Conservation (phyloP, 2,113 vertebrate genomes). For the Ptilonorhynchus violaceus region DNA sequence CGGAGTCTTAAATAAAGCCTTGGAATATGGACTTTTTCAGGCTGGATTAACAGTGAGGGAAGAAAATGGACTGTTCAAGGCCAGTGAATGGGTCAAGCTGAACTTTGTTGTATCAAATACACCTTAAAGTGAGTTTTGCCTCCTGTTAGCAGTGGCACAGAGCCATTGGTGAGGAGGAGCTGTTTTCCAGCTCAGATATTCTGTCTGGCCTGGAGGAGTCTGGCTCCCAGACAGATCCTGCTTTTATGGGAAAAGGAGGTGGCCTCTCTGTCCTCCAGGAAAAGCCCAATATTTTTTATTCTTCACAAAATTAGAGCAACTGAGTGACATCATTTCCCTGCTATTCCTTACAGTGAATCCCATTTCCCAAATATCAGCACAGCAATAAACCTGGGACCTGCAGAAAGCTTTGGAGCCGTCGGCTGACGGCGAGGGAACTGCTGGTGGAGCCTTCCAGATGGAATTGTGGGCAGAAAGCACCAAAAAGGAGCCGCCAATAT, state of each 20-base stretch:
- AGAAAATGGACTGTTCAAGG: not conserved
- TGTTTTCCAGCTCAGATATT: not conserved
- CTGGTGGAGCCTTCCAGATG: not conserved
- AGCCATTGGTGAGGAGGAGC: not conserved
- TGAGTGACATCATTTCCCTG: not conserved
- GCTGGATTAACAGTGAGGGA: not conserved
- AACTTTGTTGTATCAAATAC: not conserved
- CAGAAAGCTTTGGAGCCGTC: not conserved
- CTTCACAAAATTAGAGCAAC: not conserved
- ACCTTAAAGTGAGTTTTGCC: not conserved
- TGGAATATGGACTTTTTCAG: not conserved
- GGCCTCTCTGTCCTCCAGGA: not conserved
- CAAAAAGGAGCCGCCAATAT: not conserved
- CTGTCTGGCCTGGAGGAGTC: not conserved
- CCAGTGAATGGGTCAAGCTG: not conserved
- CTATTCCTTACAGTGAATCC: not conserved
- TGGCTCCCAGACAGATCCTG: not conserved
- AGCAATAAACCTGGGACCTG: not conserved
- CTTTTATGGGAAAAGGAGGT: not conserved
- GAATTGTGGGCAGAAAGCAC: not conserved
- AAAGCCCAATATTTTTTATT: not conserved
- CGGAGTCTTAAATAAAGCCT: not conserved
- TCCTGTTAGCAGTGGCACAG: not conserved
- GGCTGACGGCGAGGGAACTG: fast-evolving
- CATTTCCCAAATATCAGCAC: not conserved